These are phyloP conservation scores for Lagodon rhomboides DNA, from an alignment of 2,797 vertebrate species.

Conservation along the genomic window DNA sequence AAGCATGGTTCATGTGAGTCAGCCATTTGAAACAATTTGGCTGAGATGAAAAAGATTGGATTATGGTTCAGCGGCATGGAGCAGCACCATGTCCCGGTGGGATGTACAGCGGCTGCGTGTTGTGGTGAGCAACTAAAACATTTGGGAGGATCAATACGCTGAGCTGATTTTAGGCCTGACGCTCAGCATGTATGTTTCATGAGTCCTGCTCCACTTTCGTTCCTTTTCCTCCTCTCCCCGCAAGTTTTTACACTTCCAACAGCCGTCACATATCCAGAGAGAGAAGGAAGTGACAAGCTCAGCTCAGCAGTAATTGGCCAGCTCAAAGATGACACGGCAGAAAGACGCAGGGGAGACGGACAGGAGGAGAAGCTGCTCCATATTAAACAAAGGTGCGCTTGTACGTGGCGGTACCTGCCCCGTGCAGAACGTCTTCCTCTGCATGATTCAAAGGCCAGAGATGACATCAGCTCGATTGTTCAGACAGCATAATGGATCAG, in stretches of 20 bases:
- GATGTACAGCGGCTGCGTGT: slow-evolving; percentile 15
- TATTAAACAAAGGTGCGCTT: slow-evolving; percentile 54
- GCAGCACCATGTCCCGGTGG: slow-evolving; percentile 1
- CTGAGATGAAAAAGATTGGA: slow-evolving; percentile 14
- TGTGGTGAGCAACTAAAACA: slow-evolving; percentile 41
- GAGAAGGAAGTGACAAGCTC: slow-evolving; percentile 67
- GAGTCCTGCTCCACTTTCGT: slow-evolving; percentile 23
- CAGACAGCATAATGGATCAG: slow-evolving; percentile 57
- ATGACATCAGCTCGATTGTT: slow-evolving; percentile 35
- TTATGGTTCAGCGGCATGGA: slow-evolving; percentile 2
- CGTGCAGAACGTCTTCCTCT: slow-evolving; percentile 4
- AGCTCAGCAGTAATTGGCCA: slow-evolving; percentile 67
- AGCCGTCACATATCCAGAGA: slow-evolving; percentile 58
- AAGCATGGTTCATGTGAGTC: neutral
- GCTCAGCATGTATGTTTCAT: slow-evolving; percentile 56
- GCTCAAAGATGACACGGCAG: slow-evolving; percentile 51
- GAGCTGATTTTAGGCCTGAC: slow-evolving; percentile 23
- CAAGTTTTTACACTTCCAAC: slow-evolving; percentile 59
- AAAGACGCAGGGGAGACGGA: slow-evolving; percentile 47
- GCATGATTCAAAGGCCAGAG: slow-evolving; percentile 33
- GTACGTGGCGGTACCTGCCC: slow-evolving; percentile 22
- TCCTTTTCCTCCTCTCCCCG: slow-evolving; percentile 9
- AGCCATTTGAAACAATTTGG: slow-evolving; percentile 13
- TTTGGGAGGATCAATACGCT: slow-evolving; percentile 33
- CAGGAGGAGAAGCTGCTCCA: slow-evolving; percentile 41